Percentiles rank a stretch among this genome's conserved stretches.
phyloP scores from a whole-genome alignment of 2,888 invertebrate genomes.

The Spodoptera littoralis region DNA sequence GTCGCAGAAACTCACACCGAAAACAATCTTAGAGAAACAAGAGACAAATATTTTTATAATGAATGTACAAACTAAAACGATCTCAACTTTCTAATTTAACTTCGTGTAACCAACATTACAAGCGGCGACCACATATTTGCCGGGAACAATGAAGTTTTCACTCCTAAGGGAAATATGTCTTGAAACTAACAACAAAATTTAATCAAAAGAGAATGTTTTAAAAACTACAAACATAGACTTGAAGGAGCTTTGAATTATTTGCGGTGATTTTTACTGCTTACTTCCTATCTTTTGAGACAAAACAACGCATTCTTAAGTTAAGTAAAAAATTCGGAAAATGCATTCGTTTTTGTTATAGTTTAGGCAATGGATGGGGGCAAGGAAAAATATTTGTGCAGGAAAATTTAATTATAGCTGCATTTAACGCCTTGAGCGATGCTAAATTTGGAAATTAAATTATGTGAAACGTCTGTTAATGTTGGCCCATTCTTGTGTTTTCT shows the following conservation, averaged over 20 bases:
- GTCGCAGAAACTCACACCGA: neutral
- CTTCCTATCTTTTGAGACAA: conserved; percentile 15
- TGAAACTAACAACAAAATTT: conserved; percentile 55
- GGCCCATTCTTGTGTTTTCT: conserved; percentile 5
- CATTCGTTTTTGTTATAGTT: conserved; percentile 36
- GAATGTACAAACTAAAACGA: conserved; percentile 39
- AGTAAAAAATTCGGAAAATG: conserved; percentile 40
- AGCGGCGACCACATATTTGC: conserved; percentile 58
- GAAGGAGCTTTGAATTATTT: conserved; percentile 45
- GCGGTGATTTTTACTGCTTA: conserved; percentile 43
- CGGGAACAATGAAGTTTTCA: conserved; percentile 53
- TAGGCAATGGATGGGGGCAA: conserved; percentile 23
- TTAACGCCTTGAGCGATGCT: conserved; percentile 29
- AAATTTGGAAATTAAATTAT: conserved; percentile 33
- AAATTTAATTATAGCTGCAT: conserved; percentile 46
- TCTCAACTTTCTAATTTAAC: conserved; percentile 59
- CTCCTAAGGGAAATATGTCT: conserved; percentile 57
- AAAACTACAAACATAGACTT: conserved; percentile 49
- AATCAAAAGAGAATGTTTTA: conserved; percentile 53
- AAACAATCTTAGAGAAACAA: conserved; percentile 8
- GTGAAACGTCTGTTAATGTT: conserved; percentile 16
- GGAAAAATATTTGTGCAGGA: conserved; percentile 37
- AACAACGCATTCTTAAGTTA: conserved; percentile 32
- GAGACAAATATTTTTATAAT: conserved; percentile 48
- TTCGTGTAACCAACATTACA: conserved; percentile 55